Conservation (phyloP, 2,888 invertebrate species). For the Drosophila sordidula region DNA sequence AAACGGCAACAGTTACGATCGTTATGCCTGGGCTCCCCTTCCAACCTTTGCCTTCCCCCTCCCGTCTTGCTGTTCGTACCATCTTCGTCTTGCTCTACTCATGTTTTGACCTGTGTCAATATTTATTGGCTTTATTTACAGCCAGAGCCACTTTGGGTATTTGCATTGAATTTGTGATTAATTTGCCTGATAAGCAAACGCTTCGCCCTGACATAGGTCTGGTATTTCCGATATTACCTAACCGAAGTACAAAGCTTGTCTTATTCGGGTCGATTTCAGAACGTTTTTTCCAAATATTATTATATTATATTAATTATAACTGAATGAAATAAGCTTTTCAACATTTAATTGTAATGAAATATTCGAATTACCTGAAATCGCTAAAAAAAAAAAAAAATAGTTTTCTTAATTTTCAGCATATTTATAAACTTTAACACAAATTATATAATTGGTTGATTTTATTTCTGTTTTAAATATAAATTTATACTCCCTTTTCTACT, state of each 20-base stretch:
- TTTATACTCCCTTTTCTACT: too few species aligned
- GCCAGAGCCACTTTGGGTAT: slow-evolving; percentile 55
- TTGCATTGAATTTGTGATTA: slow-evolving; percentile 76
- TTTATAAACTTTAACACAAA: too few species aligned
- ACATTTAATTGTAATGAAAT: too few species aligned
- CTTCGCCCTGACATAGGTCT: slow-evolving; percentile 6
- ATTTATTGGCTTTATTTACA: slow-evolving; percentile 77
- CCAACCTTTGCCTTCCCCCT: not conserved
- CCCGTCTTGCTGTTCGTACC: slow-evolving; percentile 7
- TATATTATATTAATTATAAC: too few species aligned
- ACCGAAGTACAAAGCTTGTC: not conserved
- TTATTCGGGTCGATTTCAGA: too few species aligned
- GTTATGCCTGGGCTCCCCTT: slow-evolving; percentile 28
- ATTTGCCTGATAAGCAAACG: slow-evolving; percentile 63
- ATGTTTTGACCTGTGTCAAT: slow-evolving; percentile 75
- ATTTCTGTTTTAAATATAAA: not conserved
- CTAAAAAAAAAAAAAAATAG: too few species aligned
- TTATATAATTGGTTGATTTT: too few species aligned
- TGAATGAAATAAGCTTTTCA: too few species aligned
- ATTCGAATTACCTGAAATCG: too few species aligned
- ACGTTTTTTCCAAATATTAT: not conserved
- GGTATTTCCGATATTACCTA: slow-evolving; percentile 23
- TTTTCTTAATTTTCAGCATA: too few species aligned
- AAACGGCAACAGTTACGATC: slow-evolving; percentile 68
- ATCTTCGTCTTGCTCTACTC: slow-evolving; percentile 26